These are phyloP conservation scores for Brevimyrus niger DNA, from an alignment of 2,113 vertebrate genomes.

Conservation along the genomic window DNA sequence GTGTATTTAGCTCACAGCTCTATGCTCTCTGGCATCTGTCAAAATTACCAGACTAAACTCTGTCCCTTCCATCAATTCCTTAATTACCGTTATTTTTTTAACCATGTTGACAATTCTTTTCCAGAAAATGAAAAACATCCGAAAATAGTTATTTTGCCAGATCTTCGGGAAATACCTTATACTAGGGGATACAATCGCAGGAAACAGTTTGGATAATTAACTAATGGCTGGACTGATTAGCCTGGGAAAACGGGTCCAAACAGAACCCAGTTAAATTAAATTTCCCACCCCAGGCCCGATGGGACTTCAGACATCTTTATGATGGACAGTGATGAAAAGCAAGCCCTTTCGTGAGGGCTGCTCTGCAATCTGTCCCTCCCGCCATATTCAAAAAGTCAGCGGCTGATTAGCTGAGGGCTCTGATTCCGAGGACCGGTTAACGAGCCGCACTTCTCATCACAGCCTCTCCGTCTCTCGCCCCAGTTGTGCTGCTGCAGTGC, in stretches of 20 bases:
- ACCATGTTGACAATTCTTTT: neutral
- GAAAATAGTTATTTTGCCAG: neutral
- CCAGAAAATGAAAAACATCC: neutral
- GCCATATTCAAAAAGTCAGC: constrained; percentile 3
- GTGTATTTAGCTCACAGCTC: neutral
- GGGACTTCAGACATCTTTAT: neutral
- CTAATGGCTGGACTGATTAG: neutral
- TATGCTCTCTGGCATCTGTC: neutral
- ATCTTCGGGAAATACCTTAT: neutral
- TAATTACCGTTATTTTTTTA: neutral
- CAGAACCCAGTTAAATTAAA: neutral
- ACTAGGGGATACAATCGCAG: neutral
- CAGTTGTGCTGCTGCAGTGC: constrained; percentile 52
- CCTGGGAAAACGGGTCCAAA: neutral
- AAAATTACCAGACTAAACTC: neutral
- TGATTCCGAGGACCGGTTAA: constrained; percentile 62
- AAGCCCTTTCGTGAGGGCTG: neutral
- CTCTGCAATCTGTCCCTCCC: neutral
- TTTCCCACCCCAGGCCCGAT: neutral
- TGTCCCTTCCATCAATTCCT: neutral
- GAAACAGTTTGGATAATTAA: neutral
- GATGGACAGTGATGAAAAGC: neutral
- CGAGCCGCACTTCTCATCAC: constrained; percentile 70
- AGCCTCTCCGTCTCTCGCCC: constrained; percentile 53
- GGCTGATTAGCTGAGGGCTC: constrained; percentile 2